Evolutionary conservation across 2,888 invertebrate genomes (phyloP), one percentile per base, ranked within the genome.

Genomic region (Protula sp.): DNA sequence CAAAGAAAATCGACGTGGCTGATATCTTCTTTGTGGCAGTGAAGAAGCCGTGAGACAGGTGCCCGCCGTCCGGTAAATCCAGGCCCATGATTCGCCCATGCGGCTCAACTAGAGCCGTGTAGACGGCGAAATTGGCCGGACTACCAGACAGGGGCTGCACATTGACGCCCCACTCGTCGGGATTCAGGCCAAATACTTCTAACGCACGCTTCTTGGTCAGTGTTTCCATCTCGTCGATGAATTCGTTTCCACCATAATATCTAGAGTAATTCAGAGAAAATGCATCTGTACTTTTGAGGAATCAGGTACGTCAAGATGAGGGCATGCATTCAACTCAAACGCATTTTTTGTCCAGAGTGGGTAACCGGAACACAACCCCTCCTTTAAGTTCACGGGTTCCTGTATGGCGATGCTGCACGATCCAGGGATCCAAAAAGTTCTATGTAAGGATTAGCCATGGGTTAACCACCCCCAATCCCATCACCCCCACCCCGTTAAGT

Each of bases 121-220:
- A 98, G 4, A 94, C 94, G 4, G 94, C 97, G 81, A 99, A 90
- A 83, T 99, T 99, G 2, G 95, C 98, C 22, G 98, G 98, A n/a
- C 92, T 92, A 72, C 91, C 91, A 57, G 95, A 97, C 77, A 95
- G 94, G 0, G 97, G 93, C 79, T 98, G 98, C 1, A 80, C 80
- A 61, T 80, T 80, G 5, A 79, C 77, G 2, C 80, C 97, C 98
- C 98, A 99, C 79, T 91, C 85, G 61, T 88, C 89, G 0, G 90
- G 86, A 72, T 88, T 87, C 24, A 97, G 83, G 67, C 86, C 87
- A 79, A 89, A 99, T 1, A 92, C 88, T 76, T 90, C 87, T 55
- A 97, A 84, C 0, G 92, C 88, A 65, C 98, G 86, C 72, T 90
- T 87, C 80, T 95, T 94, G 55, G 94, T 91, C 58, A 98, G 81